phyloP scores from a whole-genome alignment of 2,888 invertebrate genomes.

The Halocaridina rubra region DNA sequence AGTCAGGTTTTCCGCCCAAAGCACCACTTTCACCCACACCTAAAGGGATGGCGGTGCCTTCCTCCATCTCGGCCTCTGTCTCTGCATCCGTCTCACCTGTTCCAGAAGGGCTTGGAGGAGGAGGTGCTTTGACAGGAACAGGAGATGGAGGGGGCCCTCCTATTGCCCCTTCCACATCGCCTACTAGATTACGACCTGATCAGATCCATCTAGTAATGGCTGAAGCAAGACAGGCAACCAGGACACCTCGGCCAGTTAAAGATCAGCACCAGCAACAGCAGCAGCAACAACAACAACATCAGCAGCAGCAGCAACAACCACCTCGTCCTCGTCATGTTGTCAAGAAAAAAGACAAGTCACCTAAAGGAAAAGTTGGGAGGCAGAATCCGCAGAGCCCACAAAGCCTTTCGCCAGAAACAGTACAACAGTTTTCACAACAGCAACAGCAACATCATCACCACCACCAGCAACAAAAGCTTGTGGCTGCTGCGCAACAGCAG shows the following conservation, averaged over 20 bases:
- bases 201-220: slow-evolving; percentile 59
- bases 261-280: slow-evolving; percentile 38
- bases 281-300: slow-evolving; percentile 1
- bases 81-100: slow-evolving; percentile 34
- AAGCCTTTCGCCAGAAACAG: not conserved
- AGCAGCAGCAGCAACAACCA: too few relatives aligned
- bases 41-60: slow-evolving; percentile 28
- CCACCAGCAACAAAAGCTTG: slow-evolving; percentile 29
- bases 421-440: slow-evolving; percentile 23
- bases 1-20: slow-evolving; percentile 50
- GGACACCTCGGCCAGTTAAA: slow-evolving; percentile 47
- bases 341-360: slow-evolving; percentile 59
- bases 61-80: slow-evolving; percentile 31
- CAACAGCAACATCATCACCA: slow-evolving; percentile 39
- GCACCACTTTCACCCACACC: slow-evolving; percentile 42
- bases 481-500: slow-evolving; percentile 6
- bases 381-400: not conserved
- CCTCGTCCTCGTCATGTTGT: slow-evolving; percentile 44
- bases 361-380: slow-evolving; percentile 41
- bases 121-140: too few relatives aligned
- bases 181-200: slow-evolving; percentile 53
- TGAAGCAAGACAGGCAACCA: slow-evolving; percentile 45
- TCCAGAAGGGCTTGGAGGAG: slow-evolving; percentile 20
- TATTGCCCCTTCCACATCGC: slow-evolving; percentile 39
- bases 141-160: not conserved